phyloP scores from a whole-genome alignment of 2,888 invertebrate species.

The Autographa pulchrina region DNA sequence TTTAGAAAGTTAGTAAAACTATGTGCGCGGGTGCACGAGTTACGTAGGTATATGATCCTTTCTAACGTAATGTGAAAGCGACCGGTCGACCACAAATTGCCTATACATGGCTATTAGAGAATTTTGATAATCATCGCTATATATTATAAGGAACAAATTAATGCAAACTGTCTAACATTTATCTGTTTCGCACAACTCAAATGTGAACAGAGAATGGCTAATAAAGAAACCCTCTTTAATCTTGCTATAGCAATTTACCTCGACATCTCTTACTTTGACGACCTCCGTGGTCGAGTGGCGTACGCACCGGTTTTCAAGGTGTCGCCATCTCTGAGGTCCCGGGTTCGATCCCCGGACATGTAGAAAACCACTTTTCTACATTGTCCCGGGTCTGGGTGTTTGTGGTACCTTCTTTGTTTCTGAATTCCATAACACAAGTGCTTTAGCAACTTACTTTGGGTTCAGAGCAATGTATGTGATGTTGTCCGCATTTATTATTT shows the following conservation, averaged over 20 bases:
- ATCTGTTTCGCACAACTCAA: background rate
- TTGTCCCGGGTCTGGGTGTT: too few species aligned
- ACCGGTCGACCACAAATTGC: constrained; percentile 8
- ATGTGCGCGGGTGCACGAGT: constrained; percentile 23
- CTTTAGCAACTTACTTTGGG: too few species aligned
- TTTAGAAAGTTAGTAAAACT: constrained; percentile 48
- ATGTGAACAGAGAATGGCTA: background rate
- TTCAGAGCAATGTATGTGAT: too few species aligned
- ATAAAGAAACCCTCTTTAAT: background rate
- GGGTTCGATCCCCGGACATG: too few species aligned
- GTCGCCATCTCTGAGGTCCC: too few species aligned
- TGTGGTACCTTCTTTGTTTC: too few species aligned
- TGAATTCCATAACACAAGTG: too few species aligned
- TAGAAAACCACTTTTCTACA: too few species aligned
- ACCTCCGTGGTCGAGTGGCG: too few species aligned
- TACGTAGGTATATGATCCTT: constrained; percentile 44
- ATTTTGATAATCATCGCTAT: constrained; percentile 14
- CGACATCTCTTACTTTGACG: too few species aligned
- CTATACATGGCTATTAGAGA: constrained; percentile 9
- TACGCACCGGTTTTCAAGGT: too few species aligned
- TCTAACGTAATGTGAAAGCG: constrained; percentile 54
- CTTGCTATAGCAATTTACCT: background rate
- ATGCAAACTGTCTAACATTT: background rate
- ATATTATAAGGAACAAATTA: background rate
- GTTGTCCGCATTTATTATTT: too few species aligned